Evolutionary conservation across 2,888 invertebrate species (phyloP).

Genomic region (Nephrocerus scutellatus): DNA sequence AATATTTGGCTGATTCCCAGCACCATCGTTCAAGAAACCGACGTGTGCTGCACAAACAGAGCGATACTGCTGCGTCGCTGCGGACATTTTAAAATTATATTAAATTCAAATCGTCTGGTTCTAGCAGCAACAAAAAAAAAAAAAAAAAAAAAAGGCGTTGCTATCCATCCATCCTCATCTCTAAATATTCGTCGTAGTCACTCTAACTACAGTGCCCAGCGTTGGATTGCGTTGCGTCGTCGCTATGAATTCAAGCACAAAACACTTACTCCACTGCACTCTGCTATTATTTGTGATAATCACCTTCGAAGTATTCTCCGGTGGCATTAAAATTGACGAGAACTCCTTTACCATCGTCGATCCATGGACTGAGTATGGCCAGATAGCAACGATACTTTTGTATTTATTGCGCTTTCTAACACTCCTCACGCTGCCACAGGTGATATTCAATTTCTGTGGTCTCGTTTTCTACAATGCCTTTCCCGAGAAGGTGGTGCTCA

Average conservation of each 20-base stretch:
- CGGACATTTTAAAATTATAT: too few relatives aligned
- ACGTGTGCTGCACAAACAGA: too few relatives aligned
- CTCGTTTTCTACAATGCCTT: constrained; percentile 88
- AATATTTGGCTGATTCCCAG: too few relatives aligned
- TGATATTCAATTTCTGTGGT: constrained; percentile 74
- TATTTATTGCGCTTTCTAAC: constrained; percentile 74
- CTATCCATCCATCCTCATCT: too few relatives aligned
- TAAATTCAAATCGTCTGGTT: too few relatives aligned
- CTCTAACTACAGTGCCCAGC: too few relatives aligned
- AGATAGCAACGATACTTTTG: constrained; percentile 63
- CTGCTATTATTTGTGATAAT: constrained; percentile 67
- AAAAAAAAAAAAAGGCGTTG: too few relatives aligned
- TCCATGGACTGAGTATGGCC: constrained; percentile 77
- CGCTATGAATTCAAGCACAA: constrained; percentile 50
- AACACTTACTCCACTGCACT: constrained; percentile 74
- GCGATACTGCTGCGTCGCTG: too few relatives aligned
- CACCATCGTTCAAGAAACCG: too few relatives aligned
- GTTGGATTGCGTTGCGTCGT: too few relatives aligned
- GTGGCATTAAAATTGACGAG: constrained; percentile 55
- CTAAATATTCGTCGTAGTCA: too few relatives aligned
- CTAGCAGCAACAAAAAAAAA: too few relatives aligned
- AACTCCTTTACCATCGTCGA: constrained; percentile 56
- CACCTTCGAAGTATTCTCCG: constrained; percentile 63
- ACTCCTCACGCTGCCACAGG: constrained; percentile 82
- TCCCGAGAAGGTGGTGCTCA: constrained; percentile 80